Evolutionary conservation across 1,140 invertebrate species (phyloP).

Genomic region (Condylostylus longicornis): DNA sequence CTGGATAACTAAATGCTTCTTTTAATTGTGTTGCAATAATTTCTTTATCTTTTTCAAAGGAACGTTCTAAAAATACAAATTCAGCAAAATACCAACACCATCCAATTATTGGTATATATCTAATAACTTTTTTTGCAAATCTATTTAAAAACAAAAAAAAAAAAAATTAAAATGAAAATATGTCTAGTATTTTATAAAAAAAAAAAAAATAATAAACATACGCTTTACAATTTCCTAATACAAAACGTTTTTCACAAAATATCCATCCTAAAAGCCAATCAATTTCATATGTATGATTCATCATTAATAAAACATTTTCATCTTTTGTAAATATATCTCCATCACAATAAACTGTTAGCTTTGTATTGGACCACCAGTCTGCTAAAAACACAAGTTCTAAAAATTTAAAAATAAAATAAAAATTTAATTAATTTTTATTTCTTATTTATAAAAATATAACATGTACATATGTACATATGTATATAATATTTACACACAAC

Average conservation of each 20-base stretch:
- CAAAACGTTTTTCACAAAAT: constrained; percentile 56
- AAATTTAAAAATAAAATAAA: constrained; percentile 12
- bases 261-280: constrained; percentile 90
- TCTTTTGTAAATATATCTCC: constrained; percentile 63
- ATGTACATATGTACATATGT: not conserved
- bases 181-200: too few relatives aligned
- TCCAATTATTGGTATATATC: constrained; percentile 83
- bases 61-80: constrained; percentile 81
- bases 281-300: constrained; percentile 93
- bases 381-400: constrained; percentile 80
- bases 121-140: constrained; percentile 83
- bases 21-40: constrained; percentile 65
- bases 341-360: constrained; percentile 59
- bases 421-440: constrained; percentile 14
- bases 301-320: constrained; percentile 76
- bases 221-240: constrained; percentile 83
- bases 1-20: constrained; percentile 70
- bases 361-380: constrained; percentile 82
- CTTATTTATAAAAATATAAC: not conserved
- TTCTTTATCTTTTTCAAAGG: constrained; percentile 77
- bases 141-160: too few relatives aligned
- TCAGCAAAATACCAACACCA: constrained; percentile 93
- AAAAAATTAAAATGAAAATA: too few relatives aligned
- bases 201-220: too few relatives aligned
- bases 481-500: too few relatives aligned